Conservation (phyloP, 2,888 invertebrate species). For the Ceriagrion tenellum region DNA sequence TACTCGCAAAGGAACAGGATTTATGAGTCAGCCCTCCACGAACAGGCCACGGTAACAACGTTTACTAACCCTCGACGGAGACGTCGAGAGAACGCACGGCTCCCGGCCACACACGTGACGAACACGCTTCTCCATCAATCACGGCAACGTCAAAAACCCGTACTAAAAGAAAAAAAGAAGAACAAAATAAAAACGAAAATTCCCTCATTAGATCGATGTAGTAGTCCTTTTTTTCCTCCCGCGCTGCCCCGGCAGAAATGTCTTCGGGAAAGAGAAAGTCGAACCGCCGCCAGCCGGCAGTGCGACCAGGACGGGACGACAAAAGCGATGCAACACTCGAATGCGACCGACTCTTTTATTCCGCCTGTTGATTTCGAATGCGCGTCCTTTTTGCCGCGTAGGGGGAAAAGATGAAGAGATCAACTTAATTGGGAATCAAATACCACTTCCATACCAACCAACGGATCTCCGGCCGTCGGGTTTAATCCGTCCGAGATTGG, state of each 20-base stretch:
- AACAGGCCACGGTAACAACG: neutral
- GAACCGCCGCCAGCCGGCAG: neutral
- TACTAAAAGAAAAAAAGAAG: neutral
- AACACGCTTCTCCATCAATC: neutral
- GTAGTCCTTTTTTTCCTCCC: neutral
- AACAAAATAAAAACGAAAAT: neutral
- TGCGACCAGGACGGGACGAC: neutral
- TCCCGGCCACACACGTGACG: neutral
- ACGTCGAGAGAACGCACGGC: neutral
- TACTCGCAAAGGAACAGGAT: neutral
- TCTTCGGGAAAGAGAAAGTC: conserved; percentile 15
- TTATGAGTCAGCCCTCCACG: neutral
- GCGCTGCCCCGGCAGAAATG: neutral
- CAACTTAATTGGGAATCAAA: conserved; percentile 6
- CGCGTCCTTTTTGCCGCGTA: neutral
- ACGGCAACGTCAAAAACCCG: neutral
- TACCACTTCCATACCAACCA: neutral
- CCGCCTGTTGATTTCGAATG: neutral
- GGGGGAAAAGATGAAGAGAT: neutral
- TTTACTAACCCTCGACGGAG: neutral
- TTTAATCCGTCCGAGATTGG: neutral
- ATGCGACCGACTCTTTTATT: neutral
- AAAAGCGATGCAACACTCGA: neutral
- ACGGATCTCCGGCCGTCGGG: neutral
- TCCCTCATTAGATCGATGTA: neutral